Percentiles rank a stretch among this genome's conserved stretches.
phyloP scores from a whole-genome alignment of 37 sponge, comb jelly and placozoan genomes.

The Aphrocallistes beatrix region DNA sequence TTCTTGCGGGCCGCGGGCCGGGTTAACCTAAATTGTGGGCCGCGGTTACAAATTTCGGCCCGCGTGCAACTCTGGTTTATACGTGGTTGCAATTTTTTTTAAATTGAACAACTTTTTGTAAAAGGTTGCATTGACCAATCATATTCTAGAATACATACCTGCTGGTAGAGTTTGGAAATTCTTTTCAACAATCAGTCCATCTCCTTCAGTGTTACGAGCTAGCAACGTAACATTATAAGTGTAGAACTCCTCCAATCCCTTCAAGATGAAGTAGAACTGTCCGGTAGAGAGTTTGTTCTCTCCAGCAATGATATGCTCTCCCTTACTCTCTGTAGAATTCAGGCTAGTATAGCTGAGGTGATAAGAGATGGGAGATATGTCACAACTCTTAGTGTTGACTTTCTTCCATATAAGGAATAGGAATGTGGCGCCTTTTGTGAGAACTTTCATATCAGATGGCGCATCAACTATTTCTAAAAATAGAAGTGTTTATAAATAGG shows the following conservation, averaged over 20 bases:
- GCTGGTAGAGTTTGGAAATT: not conserved
- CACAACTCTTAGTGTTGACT: not conserved
- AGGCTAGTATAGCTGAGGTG: no score
- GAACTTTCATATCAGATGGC: not conserved
- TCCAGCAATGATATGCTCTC: no score
- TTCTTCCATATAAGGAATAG: not conserved
- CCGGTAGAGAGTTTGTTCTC: not conserved
- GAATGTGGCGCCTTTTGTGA: not conserved
- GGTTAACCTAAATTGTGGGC: no score
- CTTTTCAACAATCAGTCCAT: not conserved
- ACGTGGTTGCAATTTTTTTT: no score
- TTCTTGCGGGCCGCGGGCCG: no score
- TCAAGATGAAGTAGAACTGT: not conserved
- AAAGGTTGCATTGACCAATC: no score
- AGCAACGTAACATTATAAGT: not conserved
- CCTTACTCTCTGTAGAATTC: not conserved
- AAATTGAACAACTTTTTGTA: no score
- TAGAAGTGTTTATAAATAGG: no score
- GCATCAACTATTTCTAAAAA: not conserved
- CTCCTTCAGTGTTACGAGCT: not conserved
- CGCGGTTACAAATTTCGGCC: no score
- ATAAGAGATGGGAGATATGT: not conserved
- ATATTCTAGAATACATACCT: no score
- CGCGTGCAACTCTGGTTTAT: no score
- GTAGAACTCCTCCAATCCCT: not conserved